phyloP scores from a whole-genome alignment of 2,113 vertebrate species.

The Falcunculus frontatus region DNA sequence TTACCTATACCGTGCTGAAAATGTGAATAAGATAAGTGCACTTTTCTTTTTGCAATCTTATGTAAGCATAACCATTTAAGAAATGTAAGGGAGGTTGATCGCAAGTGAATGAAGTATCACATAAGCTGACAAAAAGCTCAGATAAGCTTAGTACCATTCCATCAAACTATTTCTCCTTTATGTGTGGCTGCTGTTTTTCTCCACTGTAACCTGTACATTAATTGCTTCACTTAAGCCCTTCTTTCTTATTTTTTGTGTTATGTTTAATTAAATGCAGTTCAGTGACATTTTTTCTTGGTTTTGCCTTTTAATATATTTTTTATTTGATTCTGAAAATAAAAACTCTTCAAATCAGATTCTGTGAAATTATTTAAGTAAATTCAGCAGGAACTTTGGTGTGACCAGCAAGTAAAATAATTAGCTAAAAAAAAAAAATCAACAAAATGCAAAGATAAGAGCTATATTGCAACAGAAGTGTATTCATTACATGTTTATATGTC shows the following conservation, averaged over 20 bases:
- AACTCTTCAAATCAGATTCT: background rate
- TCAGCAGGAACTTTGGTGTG: background rate
- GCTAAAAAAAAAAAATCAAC: background rate
- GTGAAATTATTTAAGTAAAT: background rate
- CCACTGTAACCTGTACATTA: background rate
- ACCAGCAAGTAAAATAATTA: background rate
- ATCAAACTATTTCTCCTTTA: background rate
- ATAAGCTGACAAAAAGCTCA: background rate
- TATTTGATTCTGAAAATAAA: background rate
- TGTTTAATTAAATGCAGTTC: background rate
- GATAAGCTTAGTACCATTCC: background rate
- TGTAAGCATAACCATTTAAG: background rate
- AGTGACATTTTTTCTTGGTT: background rate
- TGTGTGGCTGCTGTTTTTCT: background rate
- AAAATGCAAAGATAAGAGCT: background rate
- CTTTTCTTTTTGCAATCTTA: background rate
- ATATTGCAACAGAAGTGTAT: background rate
- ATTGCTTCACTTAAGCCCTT: background rate
- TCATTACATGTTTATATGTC: background rate
- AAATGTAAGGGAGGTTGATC: background rate
- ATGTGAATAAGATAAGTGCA: background rate
- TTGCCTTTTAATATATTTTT: background rate
- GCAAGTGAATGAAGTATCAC: background rate
- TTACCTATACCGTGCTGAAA: background rate
- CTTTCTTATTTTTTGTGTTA: background rate